Percentiles rank a stretch among this genome's conserved stretches.
Conservation (phyloP, 2,888 invertebrate genomes). For the Alloscopus bannaensis region DNA sequence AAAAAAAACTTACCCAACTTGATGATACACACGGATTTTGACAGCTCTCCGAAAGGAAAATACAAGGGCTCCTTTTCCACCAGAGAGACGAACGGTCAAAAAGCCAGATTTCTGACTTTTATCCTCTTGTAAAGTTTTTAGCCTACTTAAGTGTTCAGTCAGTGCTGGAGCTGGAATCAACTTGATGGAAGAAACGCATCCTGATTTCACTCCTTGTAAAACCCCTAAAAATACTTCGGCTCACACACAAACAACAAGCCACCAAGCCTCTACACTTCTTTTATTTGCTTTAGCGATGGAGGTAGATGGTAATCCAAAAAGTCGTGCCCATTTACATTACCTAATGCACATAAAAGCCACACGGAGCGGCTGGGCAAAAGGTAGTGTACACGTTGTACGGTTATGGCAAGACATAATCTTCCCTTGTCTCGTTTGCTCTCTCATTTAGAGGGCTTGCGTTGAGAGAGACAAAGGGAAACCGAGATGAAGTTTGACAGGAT, state of each 20-base stretch:
- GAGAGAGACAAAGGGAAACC: slow-evolving; percentile 56
- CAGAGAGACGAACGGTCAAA: no score
- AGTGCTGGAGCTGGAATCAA: slow-evolving; percentile 47
- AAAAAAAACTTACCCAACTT: slow-evolving; percentile 17
- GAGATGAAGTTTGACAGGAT: slow-evolving; percentile 66
- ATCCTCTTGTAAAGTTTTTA: slow-evolving; percentile 31
- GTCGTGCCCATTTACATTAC: slow-evolving; percentile 45
- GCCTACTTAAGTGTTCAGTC: slow-evolving; percentile 32
- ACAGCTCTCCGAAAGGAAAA: slow-evolving; percentile 58
- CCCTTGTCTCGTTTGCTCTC: slow-evolving; percentile 27
- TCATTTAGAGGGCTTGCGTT: slow-evolving; percentile 5
- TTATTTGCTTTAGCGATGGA: slow-evolving; percentile 57
- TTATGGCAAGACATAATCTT: no score
- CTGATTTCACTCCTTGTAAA: no score
- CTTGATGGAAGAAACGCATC: slow-evolving; percentile 48
- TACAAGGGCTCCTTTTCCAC: no score
- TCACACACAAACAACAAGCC: no score
- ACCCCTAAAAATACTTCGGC: no score
- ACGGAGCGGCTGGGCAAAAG: no score
- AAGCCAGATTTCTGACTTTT: slow-evolving; percentile 52
- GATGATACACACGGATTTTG: slow-evolving; percentile 55
- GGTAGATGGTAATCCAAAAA: slow-evolving; percentile 57
- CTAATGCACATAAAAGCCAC: no score
- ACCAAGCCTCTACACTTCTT: no score
- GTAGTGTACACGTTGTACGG: slow-evolving; percentile 6